Evolutionary conservation across 2,888 invertebrate genomes (phyloP).

Genomic region (Tetragonula carbonaria): DNA sequence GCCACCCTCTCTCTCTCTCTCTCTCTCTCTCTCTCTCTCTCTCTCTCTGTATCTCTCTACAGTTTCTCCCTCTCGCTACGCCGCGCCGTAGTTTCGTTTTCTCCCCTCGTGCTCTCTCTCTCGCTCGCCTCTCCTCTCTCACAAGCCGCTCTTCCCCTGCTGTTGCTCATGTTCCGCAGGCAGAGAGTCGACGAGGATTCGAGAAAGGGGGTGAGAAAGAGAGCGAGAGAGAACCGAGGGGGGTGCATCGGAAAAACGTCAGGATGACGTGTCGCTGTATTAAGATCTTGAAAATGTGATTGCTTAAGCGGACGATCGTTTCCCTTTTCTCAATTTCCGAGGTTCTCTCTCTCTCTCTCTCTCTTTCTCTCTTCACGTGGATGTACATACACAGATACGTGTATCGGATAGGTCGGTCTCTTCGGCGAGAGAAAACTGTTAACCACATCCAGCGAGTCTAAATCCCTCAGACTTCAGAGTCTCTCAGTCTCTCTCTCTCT

Average conservation of each 20-base stretch:
- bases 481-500: not conserved
- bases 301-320: slow-evolving; percentile 39
- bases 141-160: not conserved
- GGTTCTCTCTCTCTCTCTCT: not conserved
- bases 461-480: not conserved
- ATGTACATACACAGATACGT: not conserved
- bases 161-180: slow-evolving; percentile 20
- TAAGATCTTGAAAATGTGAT: slow-evolving; percentile 65
- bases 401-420: not conserved
- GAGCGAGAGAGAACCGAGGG: not conserved
- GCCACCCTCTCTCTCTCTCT: not conserved
- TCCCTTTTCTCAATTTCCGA: not conserved
- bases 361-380: too few relatives aligned
- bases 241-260: slow-evolving; percentile 10
- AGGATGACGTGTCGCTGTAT: slow-evolving; percentile 60
- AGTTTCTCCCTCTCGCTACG: slow-evolving; percentile 25
- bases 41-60: slow-evolving; percentile 6
- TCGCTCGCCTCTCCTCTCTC: not conserved
- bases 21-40: not conserved
- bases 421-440: not conserved
- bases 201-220: not conserved
- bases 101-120: slow-evolving; percentile 21
- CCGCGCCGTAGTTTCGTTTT: slow-evolving; percentile 8
- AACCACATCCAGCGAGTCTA: not conserved
- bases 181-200: slow-evolving; percentile 3